Evolutionary conservation across 2,888 invertebrate species (phyloP), one percentile per base, ranked within the genome.

Genomic region (Lepidonotus clava): DNA sequence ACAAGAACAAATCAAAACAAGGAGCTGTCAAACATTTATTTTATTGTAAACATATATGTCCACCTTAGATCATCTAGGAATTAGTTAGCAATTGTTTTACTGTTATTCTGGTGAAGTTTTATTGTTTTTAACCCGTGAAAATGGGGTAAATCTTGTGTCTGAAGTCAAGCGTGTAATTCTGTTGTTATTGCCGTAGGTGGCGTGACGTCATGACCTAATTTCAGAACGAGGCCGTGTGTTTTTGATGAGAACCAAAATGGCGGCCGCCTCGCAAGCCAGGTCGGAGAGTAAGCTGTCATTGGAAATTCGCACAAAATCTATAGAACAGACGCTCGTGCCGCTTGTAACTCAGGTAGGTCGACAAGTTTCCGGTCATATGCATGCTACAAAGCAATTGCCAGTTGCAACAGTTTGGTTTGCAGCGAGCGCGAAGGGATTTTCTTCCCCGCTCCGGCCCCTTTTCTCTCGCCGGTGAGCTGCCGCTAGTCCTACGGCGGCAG

Each of bases 261-360:
- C 89, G 38, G 32, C 88, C 28, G 87, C 88, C 34, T 83, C 87
- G 40, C 87, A 36, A 38, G n/a, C 36, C 21, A 36, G 84, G 53
- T 38, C 85, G 18, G 89, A 89, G 67, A 67, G 87, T 61, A 90
- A 90, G 86, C 80, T 93, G 46, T 91, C 92, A 32, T 92, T 97
- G 95, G 97, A 97, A 95, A 98, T 98, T 94, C 97, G 97, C 95
- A 98, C 98, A 93, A 97, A 97, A 96, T 98, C 98, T 95, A 97
- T 98, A 95, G 98, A 98, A 95, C 97, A 97, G 95, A 98, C 98
- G 92, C 96, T 98, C 93, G 96, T 98, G 94, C 98, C 98, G 92
- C 96, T 98, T 95, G 97, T 98, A 94, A 97, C 97, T 95, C 98
- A 98, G 97, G 98, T 98, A 96, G 95, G 95, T 77, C 5, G 41